Evolutionary conservation across 1,140 invertebrate species (phyloP), one percentile per base, ranked within the genome.

Genomic region (Acyrthosiphon pisum): DNA sequence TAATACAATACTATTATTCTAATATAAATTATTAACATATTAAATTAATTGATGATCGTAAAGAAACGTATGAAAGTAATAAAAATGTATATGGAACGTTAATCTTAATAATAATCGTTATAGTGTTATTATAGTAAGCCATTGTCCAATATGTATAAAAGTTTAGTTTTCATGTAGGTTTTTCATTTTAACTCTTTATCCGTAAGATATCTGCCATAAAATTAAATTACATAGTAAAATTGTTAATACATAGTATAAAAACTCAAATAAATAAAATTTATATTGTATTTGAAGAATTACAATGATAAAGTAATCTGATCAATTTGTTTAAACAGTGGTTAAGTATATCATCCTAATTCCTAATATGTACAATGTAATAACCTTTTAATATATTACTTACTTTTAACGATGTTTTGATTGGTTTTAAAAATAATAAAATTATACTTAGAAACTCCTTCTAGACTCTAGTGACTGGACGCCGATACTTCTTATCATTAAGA

Each of bases 251-350:
- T n/a, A 76, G 14, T n/a, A 76, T 18, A 76, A n/a, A 76, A 76
- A 76, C 60, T 76, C n/a, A n/a, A n/a, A 76, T 76, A 76, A 76
- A n/a, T 76, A n/a, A 76, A n/a, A 76, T 76, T n/a, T 30, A n/a
- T 76, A n/a, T 76, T 76, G 14, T n/a, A n/a, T 76, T 76, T 76
- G 3, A n/a, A 14, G 6, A 14, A 76, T n/a, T n/a, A n/a, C 41
- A 41, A 41, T 41, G 60, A 76, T 76, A 76, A 76, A 76, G 60
- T 76, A n/a, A 18, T 76, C 60, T 18, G 3, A 76, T 76, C 30
- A 76, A 76, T 76, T 76, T 20, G 60, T 76, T 76, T 76, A 76
- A 76, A 18, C 60, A 76, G 4, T 18, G 60, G 14, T 76, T 76
- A 76, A 76, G n/a, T 76, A 4, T 41, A 76, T 76, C n/a, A 76